phyloP scores from a whole-genome alignment of 2,797 vertebrate species.

The Limnodromus scolopaceus region DNA sequence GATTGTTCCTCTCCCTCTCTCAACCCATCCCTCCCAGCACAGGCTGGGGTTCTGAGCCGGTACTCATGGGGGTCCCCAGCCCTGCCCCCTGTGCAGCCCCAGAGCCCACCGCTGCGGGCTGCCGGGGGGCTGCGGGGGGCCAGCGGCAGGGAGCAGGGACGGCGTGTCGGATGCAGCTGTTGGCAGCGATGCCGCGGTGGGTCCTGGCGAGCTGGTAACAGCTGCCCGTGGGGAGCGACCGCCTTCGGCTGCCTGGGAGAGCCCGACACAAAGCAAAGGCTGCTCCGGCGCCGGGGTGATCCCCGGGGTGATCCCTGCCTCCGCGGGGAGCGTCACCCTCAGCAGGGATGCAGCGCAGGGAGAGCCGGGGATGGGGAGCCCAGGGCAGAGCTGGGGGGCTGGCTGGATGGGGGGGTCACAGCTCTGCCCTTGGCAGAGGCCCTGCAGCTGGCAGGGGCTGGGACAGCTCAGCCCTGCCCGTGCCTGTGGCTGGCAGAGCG shows the following conservation, averaged over 20 bases:
- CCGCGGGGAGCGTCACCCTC: not conserved
- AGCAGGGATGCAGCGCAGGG: not conserved
- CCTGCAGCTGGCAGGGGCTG: not conserved
- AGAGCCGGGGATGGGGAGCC: not conserved
- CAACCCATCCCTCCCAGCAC: not conserved
- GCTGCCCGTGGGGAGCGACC: constrained; percentile 20
- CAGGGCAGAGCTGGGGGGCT: not conserved
- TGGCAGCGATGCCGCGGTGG: not conserved
- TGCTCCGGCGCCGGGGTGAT: not conserved
- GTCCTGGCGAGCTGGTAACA: not conserved
- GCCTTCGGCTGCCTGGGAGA: not conserved
- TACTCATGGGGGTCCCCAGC: not conserved
- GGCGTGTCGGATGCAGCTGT: constrained; percentile 37
- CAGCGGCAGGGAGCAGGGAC: not conserved
- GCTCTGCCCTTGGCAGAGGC: not conserved
- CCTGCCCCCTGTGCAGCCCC: not conserved
- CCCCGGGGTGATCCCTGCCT: not conserved
- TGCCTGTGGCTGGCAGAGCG: not conserved
- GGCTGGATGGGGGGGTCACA: not conserved
- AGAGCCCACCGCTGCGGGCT: accelerated
- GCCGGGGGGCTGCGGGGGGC: not conserved
- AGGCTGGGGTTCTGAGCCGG: not conserved
- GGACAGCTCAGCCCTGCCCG: not conserved
- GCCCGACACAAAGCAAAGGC: not conserved
- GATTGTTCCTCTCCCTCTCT: not conserved